Evolutionary conservation across 2,888 invertebrate genomes (phyloP).

Genomic region (Omphaloscelis lunosa): DNA sequence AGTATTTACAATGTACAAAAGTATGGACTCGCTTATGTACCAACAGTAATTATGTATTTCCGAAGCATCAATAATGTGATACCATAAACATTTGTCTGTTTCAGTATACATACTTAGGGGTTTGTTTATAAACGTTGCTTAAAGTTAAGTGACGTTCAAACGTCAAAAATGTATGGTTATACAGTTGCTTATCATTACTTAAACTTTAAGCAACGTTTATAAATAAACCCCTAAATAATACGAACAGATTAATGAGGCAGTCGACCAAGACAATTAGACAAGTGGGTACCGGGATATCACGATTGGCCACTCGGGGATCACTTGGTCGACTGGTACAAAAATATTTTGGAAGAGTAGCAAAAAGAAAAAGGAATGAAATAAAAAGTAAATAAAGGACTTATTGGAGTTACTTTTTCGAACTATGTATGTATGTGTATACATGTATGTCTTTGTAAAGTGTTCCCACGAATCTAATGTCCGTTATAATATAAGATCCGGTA

Average conservation of each 20-base stretch:
- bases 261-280: neutral
- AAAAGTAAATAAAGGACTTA: neutral
- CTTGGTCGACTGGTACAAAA: neutral
- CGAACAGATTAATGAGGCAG: neutral
- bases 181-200: too few species aligned
- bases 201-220: too few species aligned
- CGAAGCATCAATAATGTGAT: slow-evolving; percentile 15
- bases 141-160: too few species aligned
- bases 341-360: neutral
- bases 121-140: too few species aligned
- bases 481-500: slow-evolving; percentile 31
- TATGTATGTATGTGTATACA: neutral
- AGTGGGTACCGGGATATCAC: neutral
- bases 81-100: neutral
- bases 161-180: too few species aligned
- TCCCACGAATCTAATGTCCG: slow-evolving; percentile 34
- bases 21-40: slow-evolving; percentile 19
- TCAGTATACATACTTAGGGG: neutral
- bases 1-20: slow-evolving; percentile 61
- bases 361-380: neutral
- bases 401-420: neutral
- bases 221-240: neutral
- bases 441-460: slow-evolving; percentile 10
- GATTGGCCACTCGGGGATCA: neutral
- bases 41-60: slow-evolving; percentile 27